phyloP scores from a whole-genome alignment of 2,888 invertebrate species.

The Drosophila subsilvestris region DNA sequence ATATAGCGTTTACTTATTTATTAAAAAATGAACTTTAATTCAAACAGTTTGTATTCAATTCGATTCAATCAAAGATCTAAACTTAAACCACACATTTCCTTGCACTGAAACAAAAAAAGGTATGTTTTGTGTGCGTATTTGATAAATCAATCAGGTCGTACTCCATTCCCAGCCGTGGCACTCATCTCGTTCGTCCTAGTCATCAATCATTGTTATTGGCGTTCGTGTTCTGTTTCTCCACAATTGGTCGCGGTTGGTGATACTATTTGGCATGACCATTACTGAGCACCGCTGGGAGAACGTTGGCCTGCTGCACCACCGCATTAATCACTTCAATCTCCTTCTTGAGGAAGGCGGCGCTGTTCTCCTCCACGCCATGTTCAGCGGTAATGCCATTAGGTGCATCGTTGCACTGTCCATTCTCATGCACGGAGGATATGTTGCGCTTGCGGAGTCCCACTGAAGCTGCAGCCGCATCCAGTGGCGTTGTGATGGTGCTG shows the following conservation, averaged over 20 bases:
- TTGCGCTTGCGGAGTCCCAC: constrained; percentile 82
- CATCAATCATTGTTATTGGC: constrained; percentile 21
- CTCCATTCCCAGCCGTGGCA: constrained; percentile 20
- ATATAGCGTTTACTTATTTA: constrained; percentile 22
- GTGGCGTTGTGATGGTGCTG: constrained; percentile 33
- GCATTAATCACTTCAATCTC: constrained; percentile 84
- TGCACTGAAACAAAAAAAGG: constrained; percentile 11
- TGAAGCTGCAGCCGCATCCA: constrained; percentile 55
- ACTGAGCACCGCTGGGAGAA: constrained; percentile 84
- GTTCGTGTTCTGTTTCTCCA: constrained; percentile 7
- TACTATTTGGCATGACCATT: constrained; percentile 84
- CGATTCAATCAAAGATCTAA: constrained; percentile 14
- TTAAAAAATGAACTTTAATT: constrained; percentile 26
- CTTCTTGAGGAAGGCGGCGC: constrained; percentile 82
- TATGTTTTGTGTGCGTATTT: constrained; percentile 29
- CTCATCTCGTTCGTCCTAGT: constrained; percentile 6
- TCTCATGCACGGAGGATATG: constrained; percentile 57
- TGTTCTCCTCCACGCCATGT: constrained; percentile 50
- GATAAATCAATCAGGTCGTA: constrained; percentile 20
- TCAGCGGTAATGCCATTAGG: constrained; percentile 9
- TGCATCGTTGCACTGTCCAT: constrained; percentile 21
- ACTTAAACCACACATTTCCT: constrained; percentile 4
- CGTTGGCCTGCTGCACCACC: constrained; percentile 84
- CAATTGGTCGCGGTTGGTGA: constrained; percentile 30
- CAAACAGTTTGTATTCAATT: constrained; percentile 26